Percentiles rank a stretch among this genome's conserved stretches.
These are phyloP conservation scores for Chymomyza caudatula DNA, from an alignment of 2,888 invertebrate genomes.

Conservation along the genomic window DNA sequence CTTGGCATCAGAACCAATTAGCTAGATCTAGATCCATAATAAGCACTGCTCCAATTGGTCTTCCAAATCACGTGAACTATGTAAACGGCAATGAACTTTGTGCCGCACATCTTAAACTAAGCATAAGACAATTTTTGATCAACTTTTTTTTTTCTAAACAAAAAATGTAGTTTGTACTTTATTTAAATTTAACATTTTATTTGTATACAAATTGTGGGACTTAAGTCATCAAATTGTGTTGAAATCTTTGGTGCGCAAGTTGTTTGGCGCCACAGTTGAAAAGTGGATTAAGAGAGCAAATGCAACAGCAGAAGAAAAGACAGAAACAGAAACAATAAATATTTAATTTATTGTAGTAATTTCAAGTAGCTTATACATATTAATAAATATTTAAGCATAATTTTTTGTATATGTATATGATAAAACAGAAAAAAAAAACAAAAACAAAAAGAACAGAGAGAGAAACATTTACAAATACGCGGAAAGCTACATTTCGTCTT, in stretches of 20 bases:
- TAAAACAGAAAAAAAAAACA: conserved; percentile 33
- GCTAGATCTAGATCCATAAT: background rate
- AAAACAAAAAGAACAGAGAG: background rate
- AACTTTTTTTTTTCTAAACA: background rate
- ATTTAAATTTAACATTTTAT: background rate
- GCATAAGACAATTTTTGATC: background rate
- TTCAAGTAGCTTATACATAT: conserved; percentile 47
- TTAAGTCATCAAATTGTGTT: conserved; percentile 54
- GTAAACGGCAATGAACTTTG: background rate
- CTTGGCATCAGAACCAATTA: background rate
- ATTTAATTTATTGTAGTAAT: conserved; percentile 63
- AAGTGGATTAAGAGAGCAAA: background rate
- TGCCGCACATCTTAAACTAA: background rate
- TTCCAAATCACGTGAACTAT: background rate
- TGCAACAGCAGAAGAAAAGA: conserved; percentile 5
- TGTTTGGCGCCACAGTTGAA: conserved; percentile 4
- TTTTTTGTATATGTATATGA: conserved; percentile 57
- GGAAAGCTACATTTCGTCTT: conserved; percentile 49
- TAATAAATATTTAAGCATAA: conserved; percentile 42
- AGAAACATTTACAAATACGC: background rate
- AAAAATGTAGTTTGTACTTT: background rate
- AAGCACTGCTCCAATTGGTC: background rate
- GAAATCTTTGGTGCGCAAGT: conserved; percentile 42
- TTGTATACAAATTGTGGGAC: conserved; percentile 37
- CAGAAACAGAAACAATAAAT: conserved; percentile 51